These are phyloP conservation scores for Diadumene lineata DNA, from an alignment of 92 coral and sea anemone species.

Conservation along the genomic window DNA sequence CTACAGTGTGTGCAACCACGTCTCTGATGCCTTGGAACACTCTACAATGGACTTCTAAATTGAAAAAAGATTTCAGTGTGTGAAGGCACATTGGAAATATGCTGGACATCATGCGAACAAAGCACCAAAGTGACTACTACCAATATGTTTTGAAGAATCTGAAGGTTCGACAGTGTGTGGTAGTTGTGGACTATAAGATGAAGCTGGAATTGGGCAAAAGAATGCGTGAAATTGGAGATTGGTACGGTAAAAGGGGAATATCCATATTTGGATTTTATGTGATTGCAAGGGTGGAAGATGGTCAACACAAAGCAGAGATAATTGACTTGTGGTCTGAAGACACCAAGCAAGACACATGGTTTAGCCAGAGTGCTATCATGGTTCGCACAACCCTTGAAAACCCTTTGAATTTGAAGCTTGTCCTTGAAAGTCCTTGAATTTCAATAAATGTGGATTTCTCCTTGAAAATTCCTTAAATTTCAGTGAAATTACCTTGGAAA, in stretches of 20 bases:
- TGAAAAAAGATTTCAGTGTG: conserved; percentile 25
- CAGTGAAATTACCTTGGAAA: conserved; percentile 3
- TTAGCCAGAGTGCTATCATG: conserved; percentile 28
- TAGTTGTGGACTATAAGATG: conserved; percentile 48
- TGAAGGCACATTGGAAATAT: conserved; percentile 26
- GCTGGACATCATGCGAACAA: conserved; percentile 37
- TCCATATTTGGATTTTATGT: conserved; percentile 36
- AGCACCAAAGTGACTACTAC: conserved; percentile 42
- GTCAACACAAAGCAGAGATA: conserved; percentile 17
- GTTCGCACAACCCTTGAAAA: conserved; percentile 11
- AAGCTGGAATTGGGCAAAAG: conserved; percentile 32
- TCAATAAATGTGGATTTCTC: conserved; percentile 3
- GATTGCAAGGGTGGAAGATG: conserved; percentile 18
- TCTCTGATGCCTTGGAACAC: conserved; percentile 23
- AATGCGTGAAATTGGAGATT: conserved; percentile 33
- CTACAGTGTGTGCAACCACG: conserved; percentile 14
- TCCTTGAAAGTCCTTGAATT: conserved; percentile 17
- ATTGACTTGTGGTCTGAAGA: conserved; percentile 36
- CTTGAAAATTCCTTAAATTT: conserved; percentile 15
- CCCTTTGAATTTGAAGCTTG: conserved; percentile 6
- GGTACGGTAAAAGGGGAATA: conserved; percentile 42
- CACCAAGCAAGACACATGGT: conserved; percentile 39
- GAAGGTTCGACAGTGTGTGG: conserved; percentile 35
- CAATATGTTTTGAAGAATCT: conserved; percentile 34
- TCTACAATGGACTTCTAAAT: conserved; percentile 8